Conservation (phyloP, 2,888 invertebrate species). For the Muscina levida region DNA sequence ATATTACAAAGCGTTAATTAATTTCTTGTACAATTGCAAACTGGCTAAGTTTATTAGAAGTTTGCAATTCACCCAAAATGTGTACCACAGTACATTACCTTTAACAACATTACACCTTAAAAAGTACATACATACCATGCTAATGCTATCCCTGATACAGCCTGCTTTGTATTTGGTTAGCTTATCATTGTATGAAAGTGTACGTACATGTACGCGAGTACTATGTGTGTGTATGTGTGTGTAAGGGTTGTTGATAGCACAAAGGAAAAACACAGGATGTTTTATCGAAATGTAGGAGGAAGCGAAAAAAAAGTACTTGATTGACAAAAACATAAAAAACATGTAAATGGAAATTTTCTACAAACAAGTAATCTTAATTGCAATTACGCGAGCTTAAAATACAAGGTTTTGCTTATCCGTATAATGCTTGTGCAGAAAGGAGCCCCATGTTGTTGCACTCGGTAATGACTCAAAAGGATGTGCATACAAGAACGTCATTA, state of each 20-base stretch:
- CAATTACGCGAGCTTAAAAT: slow-evolving; percentile 69
- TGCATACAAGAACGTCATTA: not conserved
- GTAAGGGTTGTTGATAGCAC: not conserved
- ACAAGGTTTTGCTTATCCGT: not conserved
- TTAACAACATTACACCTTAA: too few species aligned
- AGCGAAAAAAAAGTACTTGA: slow-evolving; percentile 4
- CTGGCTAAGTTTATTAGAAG: too few species aligned
- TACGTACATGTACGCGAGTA: too few species aligned
- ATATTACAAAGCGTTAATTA: too few species aligned
- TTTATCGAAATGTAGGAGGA: slow-evolving; percentile 11
- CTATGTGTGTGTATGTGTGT: too few species aligned
- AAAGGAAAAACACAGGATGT: slow-evolving; percentile 14
- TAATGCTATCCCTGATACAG: too few species aligned
- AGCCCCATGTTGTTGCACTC: not conserved
- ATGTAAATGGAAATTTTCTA: slow-evolving; percentile 33
- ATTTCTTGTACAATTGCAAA: too few species aligned
- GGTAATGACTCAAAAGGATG: not conserved
- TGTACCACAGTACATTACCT: too few species aligned
- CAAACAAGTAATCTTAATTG: slow-evolving; percentile 74
- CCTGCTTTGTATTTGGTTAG: too few species aligned
- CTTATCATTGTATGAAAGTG: too few species aligned
- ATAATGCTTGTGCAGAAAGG: not conserved
- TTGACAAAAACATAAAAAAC: slow-evolving; percentile 26
- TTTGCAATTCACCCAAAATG: too few species aligned
- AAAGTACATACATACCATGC: too few species aligned